phyloP scores from a whole-genome alignment of 2,797 vertebrate genomes.

The Lateolabrax maculatus region DNA sequence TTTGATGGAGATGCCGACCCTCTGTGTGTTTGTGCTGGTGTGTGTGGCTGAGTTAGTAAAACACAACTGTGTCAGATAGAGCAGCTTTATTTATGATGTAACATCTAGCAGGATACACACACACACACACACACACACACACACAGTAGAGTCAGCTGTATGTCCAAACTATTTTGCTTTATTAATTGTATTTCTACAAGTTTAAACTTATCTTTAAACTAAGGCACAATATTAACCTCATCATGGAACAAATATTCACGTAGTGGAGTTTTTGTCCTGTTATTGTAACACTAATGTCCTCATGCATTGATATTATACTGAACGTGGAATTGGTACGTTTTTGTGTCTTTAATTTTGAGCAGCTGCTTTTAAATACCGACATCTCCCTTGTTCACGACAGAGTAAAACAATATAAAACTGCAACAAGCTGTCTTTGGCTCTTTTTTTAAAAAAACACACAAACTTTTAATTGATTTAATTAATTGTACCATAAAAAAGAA shows the following conservation, averaged over 20 bases:
- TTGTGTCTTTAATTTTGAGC: constrained; percentile 41
- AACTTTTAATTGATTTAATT: neutral
- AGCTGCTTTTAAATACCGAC: constrained; percentile 44
- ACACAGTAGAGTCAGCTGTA: neutral
- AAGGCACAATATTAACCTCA: neutral
- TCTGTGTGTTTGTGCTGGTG: constrained; percentile 42
- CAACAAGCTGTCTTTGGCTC: constrained; percentile 19
- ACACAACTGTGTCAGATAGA: no score
- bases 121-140: constrained; percentile 8
- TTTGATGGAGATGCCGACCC: constrained; percentile 65
- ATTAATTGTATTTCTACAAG: neutral
- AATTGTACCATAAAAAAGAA: neutral
- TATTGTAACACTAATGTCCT: neutral
- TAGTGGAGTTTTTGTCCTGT: neutral
- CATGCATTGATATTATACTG: constrained; percentile 2
- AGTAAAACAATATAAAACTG: constrained; percentile 57
- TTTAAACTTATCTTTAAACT: constrained; percentile 23
- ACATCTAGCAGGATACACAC: neutral
- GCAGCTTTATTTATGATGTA: constrained; percentile 18
- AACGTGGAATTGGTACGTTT: constrained; percentile 31
- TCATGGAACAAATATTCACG: constrained; percentile 20
- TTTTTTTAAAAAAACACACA: neutral
- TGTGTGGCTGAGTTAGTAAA: constrained; percentile 25
- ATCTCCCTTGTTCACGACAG: constrained; percentile 33
- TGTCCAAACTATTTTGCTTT: constrained; percentile 1